These are phyloP conservation scores for Pedicia rivosa DNA, from an alignment of 2,888 invertebrate genomes.

Conservation along the genomic window DNA sequence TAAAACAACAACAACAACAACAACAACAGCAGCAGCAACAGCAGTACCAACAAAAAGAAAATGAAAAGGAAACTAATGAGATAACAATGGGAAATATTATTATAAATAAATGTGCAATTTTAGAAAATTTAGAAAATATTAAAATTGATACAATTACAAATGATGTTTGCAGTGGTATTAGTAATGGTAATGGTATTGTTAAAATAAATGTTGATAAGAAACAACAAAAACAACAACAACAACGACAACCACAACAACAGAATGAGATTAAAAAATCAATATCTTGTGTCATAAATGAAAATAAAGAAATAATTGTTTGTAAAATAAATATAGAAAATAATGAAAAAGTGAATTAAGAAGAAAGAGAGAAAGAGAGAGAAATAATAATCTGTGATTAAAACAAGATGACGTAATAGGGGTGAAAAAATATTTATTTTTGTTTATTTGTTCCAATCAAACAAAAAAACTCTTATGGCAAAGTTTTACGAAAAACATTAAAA, in stretches of 20 bases:
- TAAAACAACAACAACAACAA: neutral
- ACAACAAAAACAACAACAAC: neutral
- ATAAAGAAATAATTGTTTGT: constrained; percentile 3
- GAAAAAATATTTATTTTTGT: too few species aligned
- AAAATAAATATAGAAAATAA: constrained; percentile 4
- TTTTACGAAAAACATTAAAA: too few species aligned
- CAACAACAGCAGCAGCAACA: neutral
- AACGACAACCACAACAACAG: too few species aligned
- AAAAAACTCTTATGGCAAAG: too few species aligned
- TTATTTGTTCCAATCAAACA: too few species aligned
- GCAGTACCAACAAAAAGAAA: too few species aligned
- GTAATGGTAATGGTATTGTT: neutral
- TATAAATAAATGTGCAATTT: constrained; percentile 5
- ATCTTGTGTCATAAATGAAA: constrained; percentile 2
- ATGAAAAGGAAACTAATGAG: neutral
- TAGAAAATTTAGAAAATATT: constrained; percentile 5
- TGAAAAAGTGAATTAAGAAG: constrained; percentile 3
- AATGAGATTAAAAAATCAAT: constrained; percentile 4
- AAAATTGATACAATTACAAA: constrained; percentile 1
- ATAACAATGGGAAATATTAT: constrained; percentile 6
- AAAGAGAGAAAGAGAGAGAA: too few species aligned
- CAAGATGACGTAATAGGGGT: too few species aligned
- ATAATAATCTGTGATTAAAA: too few species aligned
- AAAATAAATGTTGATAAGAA: neutral
- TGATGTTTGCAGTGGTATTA: neutral